Conservation (phyloP, 2,888 invertebrate genomes). For the Epinotia brunnichana region DNA sequence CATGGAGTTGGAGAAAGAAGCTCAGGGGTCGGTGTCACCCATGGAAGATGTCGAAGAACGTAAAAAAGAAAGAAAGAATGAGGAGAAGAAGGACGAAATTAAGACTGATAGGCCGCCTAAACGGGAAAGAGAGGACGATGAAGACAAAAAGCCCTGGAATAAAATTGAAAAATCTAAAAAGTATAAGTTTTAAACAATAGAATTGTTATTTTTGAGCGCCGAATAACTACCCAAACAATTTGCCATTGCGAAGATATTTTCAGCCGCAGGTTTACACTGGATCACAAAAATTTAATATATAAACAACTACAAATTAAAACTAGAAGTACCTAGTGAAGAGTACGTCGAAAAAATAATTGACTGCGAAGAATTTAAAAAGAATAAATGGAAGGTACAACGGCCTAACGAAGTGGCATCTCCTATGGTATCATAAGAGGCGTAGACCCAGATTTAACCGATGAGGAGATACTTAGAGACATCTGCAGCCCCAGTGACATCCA, state of each 20-base stretch:
- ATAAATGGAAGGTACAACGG: constrained; percentile 23
- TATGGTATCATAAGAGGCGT: constrained; percentile 36
- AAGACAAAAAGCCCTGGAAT: background rate
- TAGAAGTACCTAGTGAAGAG: no score
- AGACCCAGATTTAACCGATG: constrained; percentile 28
- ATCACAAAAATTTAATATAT: no score
- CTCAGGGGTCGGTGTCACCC: no score
- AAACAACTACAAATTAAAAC: no score
- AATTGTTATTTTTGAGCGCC: constrained; percentile 14
- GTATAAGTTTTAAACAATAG: background rate
- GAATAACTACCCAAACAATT: constrained; percentile 40
- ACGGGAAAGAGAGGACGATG: background rate
- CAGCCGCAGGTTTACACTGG: no score
- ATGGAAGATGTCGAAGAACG: no score
- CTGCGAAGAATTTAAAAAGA: constrained; percentile 30
- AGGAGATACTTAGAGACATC: constrained; percentile 21
- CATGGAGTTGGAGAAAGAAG: no score
- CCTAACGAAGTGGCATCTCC: constrained; percentile 14
- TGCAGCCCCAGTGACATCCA: constrained; percentile 8
- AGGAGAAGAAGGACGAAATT: no score
- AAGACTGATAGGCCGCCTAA: no score
- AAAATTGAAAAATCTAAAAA: background rate
- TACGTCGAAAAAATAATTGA: no score
- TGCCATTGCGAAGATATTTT: no score
- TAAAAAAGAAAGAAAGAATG: no score